phyloP scores from a whole-genome alignment of 1,140 invertebrate species.

The Drosophila lacteicornis region DNA sequence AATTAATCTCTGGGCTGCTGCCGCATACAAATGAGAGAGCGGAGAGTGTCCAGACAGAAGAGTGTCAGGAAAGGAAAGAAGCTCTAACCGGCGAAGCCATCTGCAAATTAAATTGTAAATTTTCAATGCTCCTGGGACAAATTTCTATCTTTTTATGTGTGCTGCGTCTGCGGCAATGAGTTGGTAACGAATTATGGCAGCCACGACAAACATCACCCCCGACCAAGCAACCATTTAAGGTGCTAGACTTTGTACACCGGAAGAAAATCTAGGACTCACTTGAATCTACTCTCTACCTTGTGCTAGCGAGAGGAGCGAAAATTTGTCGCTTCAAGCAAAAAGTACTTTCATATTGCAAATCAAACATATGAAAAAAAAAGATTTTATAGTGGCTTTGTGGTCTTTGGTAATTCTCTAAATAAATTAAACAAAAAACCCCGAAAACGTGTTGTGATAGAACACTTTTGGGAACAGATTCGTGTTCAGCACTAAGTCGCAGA shows the following conservation, averaged over 20 bases:
- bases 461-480: too few species aligned
- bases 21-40: slow-evolving; percentile 14
- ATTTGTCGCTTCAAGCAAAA: too few species aligned
- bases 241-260: neutral
- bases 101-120: slow-evolving; percentile 80
- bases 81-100: slow-evolving; percentile 41
- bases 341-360: too few species aligned
- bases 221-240: neutral
- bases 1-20: slow-evolving; percentile 12
- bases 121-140: slow-evolving; percentile 74
- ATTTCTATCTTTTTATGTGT: slow-evolving; percentile 76
- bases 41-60: neutral
- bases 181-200: slow-evolving; percentile 67
- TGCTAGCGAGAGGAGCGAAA: too few species aligned
- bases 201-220: neutral
- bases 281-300: too few species aligned
- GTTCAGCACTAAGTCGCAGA: too few species aligned
- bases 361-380: too few species aligned
- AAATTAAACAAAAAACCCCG: too few species aligned
- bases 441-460: too few species aligned
- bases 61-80: slow-evolving; percentile 2
- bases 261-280: too few species aligned
- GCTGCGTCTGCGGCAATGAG: slow-evolving; percentile 62
- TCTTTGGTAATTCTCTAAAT: too few species aligned
- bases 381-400: too few species aligned